Evolutionary conservation across 2,888 invertebrate genomes (phyloP).

Genomic region (Eupithecia abbreviata): DNA sequence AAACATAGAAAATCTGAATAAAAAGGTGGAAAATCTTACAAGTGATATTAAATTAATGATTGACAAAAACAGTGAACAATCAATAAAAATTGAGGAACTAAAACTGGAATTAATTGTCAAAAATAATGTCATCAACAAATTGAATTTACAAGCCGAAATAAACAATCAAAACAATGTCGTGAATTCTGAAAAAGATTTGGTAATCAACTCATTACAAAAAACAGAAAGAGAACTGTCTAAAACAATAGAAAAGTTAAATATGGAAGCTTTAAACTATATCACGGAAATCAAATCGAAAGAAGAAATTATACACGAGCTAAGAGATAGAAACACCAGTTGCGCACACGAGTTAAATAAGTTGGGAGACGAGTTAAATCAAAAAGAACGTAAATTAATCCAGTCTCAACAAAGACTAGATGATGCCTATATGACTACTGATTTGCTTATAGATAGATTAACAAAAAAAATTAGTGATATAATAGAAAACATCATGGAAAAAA

Average conservation of each 20-base stretch:
- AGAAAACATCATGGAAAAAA: constrained; percentile 25
- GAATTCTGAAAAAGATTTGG: constrained; percentile 38
- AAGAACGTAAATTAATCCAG: constrained; percentile 42
- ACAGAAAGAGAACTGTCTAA: constrained; percentile 35
- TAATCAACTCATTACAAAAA: constrained; percentile 42
- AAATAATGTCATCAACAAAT: constrained; percentile 28
- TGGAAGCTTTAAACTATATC: constrained; percentile 38
- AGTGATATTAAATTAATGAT: constrained; percentile 33
- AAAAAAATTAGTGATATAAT: constrained; percentile 49
- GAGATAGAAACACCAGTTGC: constrained; percentile 43
- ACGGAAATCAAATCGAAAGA: constrained; percentile 45
- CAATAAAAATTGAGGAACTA: constrained; percentile 24
- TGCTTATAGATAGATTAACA: constrained; percentile 53
- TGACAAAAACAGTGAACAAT: constrained; percentile 23
- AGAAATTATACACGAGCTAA: constrained; percentile 41
- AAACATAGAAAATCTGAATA: constrained; percentile 41
- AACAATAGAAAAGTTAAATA: constrained; percentile 39
- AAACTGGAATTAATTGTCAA: constrained; percentile 36
- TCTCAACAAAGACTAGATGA: constrained; percentile 41
- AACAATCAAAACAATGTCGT: constrained; percentile 14
- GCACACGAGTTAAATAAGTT: constrained; percentile 41
- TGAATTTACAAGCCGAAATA: constrained; percentile 20
- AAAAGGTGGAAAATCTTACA: constrained; percentile 28
- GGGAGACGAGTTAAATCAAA: constrained; percentile 47
- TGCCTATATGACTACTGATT: constrained; percentile 43